Percentiles rank a stretch among this genome's conserved stretches.
phyloP scores from a whole-genome alignment of 1,140 invertebrate genomes.

The Tetragnatha versicolor region DNA sequence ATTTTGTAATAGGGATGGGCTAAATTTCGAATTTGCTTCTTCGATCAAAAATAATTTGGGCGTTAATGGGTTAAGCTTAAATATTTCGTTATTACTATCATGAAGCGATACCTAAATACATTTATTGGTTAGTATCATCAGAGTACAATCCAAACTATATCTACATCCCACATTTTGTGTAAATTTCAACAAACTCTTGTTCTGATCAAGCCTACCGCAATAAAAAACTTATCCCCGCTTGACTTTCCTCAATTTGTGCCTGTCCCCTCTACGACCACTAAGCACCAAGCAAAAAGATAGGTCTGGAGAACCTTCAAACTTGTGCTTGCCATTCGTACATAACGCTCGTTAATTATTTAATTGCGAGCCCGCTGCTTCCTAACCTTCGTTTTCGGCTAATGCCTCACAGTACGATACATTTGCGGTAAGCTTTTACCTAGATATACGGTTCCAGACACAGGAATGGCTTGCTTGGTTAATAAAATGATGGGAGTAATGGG shows the following conservation, averaged over 20 bases:
- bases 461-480: constrained; percentile 38
- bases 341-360: constrained; percentile 54
- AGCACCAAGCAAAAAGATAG: constrained; percentile 36
- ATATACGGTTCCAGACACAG: constrained; percentile 30
- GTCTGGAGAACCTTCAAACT: constrained; percentile 40
- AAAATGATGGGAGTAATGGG: constrained; percentile 48
- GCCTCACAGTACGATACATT: constrained; percentile 44
- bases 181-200: too few relatives aligned
- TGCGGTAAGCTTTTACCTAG: constrained; percentile 44
- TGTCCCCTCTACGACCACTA: constrained; percentile 17
- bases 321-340: constrained; percentile 43
- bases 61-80: too few relatives aligned
- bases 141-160: too few relatives aligned
- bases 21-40: too few relatives aligned
- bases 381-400: constrained; percentile 43
- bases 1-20: too few relatives aligned
- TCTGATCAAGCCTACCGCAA: too few relatives aligned
- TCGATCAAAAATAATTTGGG: too few relatives aligned
- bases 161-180: too few relatives aligned
- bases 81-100: too few relatives aligned
- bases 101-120: too few relatives aligned
- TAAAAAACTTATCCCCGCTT: too few relatives aligned
- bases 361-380: constrained; percentile 33
- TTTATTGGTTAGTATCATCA: too few relatives aligned
- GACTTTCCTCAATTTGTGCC: constrained; percentile 31